Percentiles rank a stretch among this genome's conserved stretches.
phyloP scores from a whole-genome alignment of 2,888 invertebrate genomes.

The Candidula unifasciata region DNA sequence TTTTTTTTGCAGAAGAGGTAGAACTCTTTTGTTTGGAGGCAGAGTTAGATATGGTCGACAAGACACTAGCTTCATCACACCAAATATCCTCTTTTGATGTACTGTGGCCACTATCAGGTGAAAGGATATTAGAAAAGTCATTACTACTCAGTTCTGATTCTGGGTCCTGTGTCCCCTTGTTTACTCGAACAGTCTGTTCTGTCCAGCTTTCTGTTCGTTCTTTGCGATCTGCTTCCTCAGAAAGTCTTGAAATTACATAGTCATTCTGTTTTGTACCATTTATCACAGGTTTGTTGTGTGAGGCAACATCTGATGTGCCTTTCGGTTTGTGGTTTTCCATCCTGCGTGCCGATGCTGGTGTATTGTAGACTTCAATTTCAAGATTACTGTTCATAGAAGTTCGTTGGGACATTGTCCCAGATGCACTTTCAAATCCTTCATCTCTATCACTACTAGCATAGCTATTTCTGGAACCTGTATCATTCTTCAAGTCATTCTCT shows the following conservation, averaged over 20 bases:
- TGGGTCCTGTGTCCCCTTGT: slow-evolving; percentile 55
- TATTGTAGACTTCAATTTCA: slow-evolving; percentile 67
- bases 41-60: slow-evolving; percentile 43
- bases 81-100: slow-evolving; percentile 68
- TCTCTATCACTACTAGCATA: slow-evolving; percentile 72
- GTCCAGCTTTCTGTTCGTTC: slow-evolving; percentile 72
- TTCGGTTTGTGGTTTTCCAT: slow-evolving; percentile 46
- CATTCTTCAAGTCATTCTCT: slow-evolving; percentile 63
- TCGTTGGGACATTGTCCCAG: slow-evolving; percentile 73
- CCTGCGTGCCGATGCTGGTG: slow-evolving; percentile 60
- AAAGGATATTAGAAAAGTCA: slow-evolving; percentile 60
- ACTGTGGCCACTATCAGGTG: slow-evolving; percentile 67
- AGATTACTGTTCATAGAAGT: slow-evolving; percentile 76
- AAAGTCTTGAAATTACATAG: slow-evolving; percentile 50
- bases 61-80: slow-evolving; percentile 54
- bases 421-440: slow-evolving; percentile 76
- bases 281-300: slow-evolving; percentile 45
- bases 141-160: slow-evolving; percentile 7
- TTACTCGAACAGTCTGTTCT: slow-evolving; percentile 62
- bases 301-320: not conserved
- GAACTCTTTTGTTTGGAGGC: slow-evolving; percentile 45
- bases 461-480: slow-evolving; percentile 69
- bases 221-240: slow-evolving; percentile 66
- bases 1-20: slow-evolving; percentile 38
- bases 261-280: not conserved